Percentiles rank a stretch among this genome's conserved stretches.
Evolutionary conservation across 1,140 invertebrate species (phyloP).

Genomic region (Mylabris phalerata): DNA sequence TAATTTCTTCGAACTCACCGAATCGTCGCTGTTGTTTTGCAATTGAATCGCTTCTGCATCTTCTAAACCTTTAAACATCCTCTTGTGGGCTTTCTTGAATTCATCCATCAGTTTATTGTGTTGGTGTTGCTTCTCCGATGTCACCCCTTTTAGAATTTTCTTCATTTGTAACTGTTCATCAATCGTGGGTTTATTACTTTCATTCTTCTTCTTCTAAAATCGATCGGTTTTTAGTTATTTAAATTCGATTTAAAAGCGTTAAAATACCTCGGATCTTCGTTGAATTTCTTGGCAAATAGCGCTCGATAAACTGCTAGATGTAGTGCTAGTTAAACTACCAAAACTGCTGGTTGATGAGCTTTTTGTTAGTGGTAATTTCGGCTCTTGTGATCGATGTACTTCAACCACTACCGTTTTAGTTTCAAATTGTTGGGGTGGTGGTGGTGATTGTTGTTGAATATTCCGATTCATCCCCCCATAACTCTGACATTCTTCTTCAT

Average conservation of each 20-base stretch:
- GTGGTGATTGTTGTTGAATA: not conserved
- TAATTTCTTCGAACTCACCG: too few relatives aligned
- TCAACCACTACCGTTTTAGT: slow-evolving; percentile 57
- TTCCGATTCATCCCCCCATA: slow-evolving; percentile 7
- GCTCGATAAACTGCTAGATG: slow-evolving; percentile 43
- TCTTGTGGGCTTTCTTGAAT: slow-evolving; percentile 75
- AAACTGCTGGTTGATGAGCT: slow-evolving; percentile 35
- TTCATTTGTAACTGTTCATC: slow-evolving; percentile 44
- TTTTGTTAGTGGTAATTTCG: slow-evolving; percentile 23
- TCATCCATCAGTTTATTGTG: slow-evolving; percentile 77
- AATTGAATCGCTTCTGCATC: not conserved
- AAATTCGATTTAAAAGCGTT: too few relatives aligned
- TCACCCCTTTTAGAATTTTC: slow-evolving; percentile 41
- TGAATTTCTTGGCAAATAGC: slow-evolving; percentile 59
- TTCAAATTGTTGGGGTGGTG: slow-evolving; percentile 39
- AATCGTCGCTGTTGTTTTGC: too few relatives aligned
- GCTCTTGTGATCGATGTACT: slow-evolving; percentile 44
- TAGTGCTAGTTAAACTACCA: slow-evolving; percentile 29
- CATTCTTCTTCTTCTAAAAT: slow-evolving; percentile 41
- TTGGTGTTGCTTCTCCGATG: slow-evolving; percentile 55
- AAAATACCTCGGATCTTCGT: slow-evolving; percentile 53
- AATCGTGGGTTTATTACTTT: slow-evolving; percentile 32
- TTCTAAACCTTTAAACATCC: slow-evolving; percentile 64
- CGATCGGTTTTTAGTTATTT: not conserved
- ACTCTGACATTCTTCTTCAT: slow-evolving; percentile 28